phyloP scores from a whole-genome alignment of 1,140 invertebrate species.

The Sogatella furcifera region DNA sequence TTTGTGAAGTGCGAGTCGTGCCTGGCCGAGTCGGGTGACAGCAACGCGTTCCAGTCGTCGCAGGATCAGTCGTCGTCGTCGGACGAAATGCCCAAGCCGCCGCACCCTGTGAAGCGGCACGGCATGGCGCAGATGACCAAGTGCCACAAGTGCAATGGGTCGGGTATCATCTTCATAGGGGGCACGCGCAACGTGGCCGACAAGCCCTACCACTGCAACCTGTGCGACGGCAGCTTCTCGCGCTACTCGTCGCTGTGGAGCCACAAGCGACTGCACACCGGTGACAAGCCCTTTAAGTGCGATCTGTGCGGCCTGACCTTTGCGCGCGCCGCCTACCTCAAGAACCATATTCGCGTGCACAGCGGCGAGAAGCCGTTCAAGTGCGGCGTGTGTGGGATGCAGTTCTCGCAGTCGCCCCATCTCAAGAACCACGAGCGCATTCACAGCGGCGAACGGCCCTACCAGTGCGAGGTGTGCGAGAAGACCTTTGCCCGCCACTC shows the following conservation, averaged over 20 bases:
- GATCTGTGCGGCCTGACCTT: constrained; percentile 88
- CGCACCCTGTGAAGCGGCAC: constrained; percentile 72
- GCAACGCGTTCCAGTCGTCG: not conserved
- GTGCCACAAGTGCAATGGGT: constrained; percentile 78
- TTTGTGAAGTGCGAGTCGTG: constrained; percentile 28
- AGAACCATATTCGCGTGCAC: constrained; percentile 82
- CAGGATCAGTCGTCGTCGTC: constrained; percentile 6
- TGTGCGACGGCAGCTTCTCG: constrained; percentile 52
- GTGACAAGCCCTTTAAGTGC: constrained; percentile 85
- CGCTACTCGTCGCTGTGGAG: constrained; percentile 73
- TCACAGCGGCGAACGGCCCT: constrained; percentile 80
- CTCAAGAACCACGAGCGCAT: constrained; percentile 87
- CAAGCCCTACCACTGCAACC: constrained; percentile 78
- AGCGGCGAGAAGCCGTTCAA: constrained; percentile 72
- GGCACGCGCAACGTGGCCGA: constrained; percentile 34
- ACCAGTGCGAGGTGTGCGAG: constrained; percentile 84
- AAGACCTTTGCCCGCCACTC: constrained; percentile 80
- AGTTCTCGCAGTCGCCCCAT: constrained; percentile 77
- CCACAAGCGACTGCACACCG: constrained; percentile 72
- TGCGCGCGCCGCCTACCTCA: constrained; percentile 80
- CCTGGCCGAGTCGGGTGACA: not conserved
- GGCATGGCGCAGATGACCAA: constrained; percentile 71
- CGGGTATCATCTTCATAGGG: constrained; percentile 69
- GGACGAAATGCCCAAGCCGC: constrained; percentile 36
- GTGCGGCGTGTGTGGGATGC: constrained; percentile 78